Evolutionary conservation across 2,113 vertebrate species (phyloP).

Genomic region (Ahaetulla prasina): DNA sequence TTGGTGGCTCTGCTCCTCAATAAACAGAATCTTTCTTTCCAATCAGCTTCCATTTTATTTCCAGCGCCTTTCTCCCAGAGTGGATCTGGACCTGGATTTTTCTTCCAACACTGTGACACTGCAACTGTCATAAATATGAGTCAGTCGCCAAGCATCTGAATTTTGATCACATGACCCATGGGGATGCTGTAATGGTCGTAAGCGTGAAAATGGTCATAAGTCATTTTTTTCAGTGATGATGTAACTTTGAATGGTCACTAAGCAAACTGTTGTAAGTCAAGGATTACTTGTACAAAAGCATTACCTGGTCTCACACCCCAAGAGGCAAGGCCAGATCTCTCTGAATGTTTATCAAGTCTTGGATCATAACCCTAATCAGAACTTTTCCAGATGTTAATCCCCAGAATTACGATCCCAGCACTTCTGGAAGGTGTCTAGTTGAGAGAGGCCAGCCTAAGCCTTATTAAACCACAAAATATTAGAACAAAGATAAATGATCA

Average conservation of each 20-base stretch:
- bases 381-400: not conserved
- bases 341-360: not conserved
- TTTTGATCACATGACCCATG: too few relatives aligned
- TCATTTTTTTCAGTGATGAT: not conserved
- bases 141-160: too few relatives aligned
- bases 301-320: not conserved
- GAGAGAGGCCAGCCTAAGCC: not conserved
- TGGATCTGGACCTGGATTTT: too few relatives aligned
- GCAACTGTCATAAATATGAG: too few relatives aligned
- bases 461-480: not conserved
- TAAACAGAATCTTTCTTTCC: too few relatives aligned
- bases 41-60: too few relatives aligned
- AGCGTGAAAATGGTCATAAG: not conserved
- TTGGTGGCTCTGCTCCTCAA: too few relatives aligned
- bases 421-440: not conserved
- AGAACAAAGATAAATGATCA: not conserved
- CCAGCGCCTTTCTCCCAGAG: too few relatives aligned
- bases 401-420: not conserved
- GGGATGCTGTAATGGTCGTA: not conserved
- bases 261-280: not conserved
- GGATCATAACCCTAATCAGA: not conserved
- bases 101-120: too few relatives aligned
- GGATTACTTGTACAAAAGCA: not conserved
- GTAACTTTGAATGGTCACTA: not conserved
- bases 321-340: not conserved